Conservation (phyloP, 2,113 vertebrate species). For the Malurus elegans region DNA sequence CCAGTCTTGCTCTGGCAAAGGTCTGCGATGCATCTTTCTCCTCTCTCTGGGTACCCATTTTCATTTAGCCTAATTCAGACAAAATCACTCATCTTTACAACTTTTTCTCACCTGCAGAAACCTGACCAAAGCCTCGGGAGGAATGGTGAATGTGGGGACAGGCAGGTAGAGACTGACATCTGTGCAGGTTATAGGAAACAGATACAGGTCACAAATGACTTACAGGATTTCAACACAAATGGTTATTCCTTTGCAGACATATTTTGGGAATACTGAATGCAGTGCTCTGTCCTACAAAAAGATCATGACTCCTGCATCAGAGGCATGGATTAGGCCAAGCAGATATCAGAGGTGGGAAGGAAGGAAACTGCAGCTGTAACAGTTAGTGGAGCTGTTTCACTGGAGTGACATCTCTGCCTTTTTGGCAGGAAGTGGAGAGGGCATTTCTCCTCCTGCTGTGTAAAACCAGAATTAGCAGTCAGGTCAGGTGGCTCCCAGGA, state of each 20-base stretch:
- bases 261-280: not conserved
- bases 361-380: not conserved
- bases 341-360: not conserved
- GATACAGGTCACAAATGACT: not conserved
- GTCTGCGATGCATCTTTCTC: not conserved
- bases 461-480: slow-evolving; percentile 17
- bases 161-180: not conserved
- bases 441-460: not conserved
- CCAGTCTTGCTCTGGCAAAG: not conserved
- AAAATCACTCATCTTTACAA: not conserved
- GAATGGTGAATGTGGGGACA: accelerated
- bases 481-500: slow-evolving; percentile 5
- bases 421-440: not conserved
- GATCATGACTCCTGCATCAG: not conserved
- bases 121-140: not conserved
- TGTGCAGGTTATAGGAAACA: not conserved
- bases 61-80: not conserved
- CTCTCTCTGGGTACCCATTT: not conserved
- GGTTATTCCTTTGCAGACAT: not conserved
- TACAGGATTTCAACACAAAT: not conserved
- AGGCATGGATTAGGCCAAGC: not conserved
- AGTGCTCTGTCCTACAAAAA: not conserved
- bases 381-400: not conserved
- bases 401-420: not conserved
- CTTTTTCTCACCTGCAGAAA: not conserved